Percentiles rank a stretch among this genome's conserved stretches.
These are phyloP conservation scores for Chaitophorus viminalis DNA, from an alignment of 2,888 invertebrate species.

Conservation along the genomic window DNA sequence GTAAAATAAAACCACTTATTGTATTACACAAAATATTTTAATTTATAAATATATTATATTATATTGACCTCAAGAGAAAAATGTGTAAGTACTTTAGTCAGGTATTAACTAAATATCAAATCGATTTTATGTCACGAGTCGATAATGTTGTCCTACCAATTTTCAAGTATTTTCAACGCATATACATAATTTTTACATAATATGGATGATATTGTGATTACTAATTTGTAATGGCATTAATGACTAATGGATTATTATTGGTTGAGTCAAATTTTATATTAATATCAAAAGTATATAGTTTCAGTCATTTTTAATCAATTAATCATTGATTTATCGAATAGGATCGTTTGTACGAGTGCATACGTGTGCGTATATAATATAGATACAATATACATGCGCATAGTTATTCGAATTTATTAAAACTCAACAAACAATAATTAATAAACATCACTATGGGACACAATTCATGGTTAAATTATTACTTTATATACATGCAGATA, in stretches of 20 bases:
- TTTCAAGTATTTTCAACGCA: not conserved
- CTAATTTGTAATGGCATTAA: not conserved
- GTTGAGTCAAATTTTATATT: not conserved
- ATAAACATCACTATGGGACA: slow-evolving; percentile 27
- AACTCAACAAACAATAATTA: slow-evolving; percentile 41
- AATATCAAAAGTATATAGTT: not conserved
- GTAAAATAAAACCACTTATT: not conserved
- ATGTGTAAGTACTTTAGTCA: not conserved
- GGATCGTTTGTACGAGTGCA: not conserved
- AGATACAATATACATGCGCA: not conserved
- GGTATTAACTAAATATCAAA: not conserved
- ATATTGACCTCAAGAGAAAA: not conserved
- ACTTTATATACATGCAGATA: slow-evolving; percentile 15
- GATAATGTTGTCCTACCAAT: not conserved
- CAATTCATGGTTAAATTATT: slow-evolving; percentile 43
- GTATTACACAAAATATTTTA: not conserved
- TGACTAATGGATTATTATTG: slow-evolving; percentile 15
- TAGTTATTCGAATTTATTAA: slow-evolving; percentile 32
- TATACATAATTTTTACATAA: not conserved
- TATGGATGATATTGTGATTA: not conserved
- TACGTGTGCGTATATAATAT: not conserved
- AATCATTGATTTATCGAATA: slow-evolving; percentile 11
- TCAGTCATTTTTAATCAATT: not conserved
- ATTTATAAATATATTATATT: not conserved
- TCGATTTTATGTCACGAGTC: not conserved